A percentile compares a stretch with the other conserved stretches of the same genome.
These are phyloP conservation scores for Botia almorhae DNA, from an alignment of 2,797 vertebrate genomes.

Conservation along the genomic window DNA sequence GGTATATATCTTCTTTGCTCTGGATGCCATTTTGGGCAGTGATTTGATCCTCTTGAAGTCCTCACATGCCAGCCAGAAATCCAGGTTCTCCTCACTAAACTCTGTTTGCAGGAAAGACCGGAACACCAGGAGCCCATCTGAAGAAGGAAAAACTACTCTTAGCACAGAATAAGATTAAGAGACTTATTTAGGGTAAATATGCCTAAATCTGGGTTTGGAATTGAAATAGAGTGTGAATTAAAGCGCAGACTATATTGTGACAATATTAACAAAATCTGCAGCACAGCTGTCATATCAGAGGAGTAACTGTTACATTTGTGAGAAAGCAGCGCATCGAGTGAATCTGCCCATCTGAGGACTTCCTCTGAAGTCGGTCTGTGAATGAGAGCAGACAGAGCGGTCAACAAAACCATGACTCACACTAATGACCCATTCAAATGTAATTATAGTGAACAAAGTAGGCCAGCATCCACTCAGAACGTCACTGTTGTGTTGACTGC, in stretches of 20 bases:
- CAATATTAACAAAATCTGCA: not conserved
- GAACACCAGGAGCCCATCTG: conserved; percentile 91
- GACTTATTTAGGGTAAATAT: conserved; percentile 1
- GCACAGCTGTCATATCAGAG: not conserved
- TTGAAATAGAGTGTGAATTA: conserved; percentile 4
- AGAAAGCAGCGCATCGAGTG: conserved; percentile 86
- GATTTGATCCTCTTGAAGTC: conserved; percentile 87
- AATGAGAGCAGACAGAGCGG: conserved; percentile 48
- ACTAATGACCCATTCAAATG: conserved; percentile 29
- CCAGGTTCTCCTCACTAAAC: conserved; percentile 96
- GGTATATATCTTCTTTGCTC: conserved; percentile 86
- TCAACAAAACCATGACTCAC: conserved; percentile 34
- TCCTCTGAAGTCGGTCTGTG: conserved; percentile 83
- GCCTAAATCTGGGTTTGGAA: not conserved
- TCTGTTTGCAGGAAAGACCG: conserved; percentile 91
- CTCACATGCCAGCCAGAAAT: conserved; percentile 96
- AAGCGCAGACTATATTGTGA: not conserved
- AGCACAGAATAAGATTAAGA: not conserved
- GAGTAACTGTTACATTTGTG: conserved; percentile 85
- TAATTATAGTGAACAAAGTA: conserved; percentile 37
- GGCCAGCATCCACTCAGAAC: conserved; percentile 23
- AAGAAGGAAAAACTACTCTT: conserved; percentile 36
- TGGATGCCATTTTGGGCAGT: conserved; percentile 86
- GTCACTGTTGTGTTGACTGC: conserved; percentile 33
- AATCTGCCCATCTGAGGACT: conserved; percentile 88